Percentiles rank a stretch among this genome's conserved stretches.
These are phyloP conservation scores for Tyrophagus putrescentiae DNA, from an alignment of 1,140 invertebrate genomes.

Conservation along the genomic window DNA sequence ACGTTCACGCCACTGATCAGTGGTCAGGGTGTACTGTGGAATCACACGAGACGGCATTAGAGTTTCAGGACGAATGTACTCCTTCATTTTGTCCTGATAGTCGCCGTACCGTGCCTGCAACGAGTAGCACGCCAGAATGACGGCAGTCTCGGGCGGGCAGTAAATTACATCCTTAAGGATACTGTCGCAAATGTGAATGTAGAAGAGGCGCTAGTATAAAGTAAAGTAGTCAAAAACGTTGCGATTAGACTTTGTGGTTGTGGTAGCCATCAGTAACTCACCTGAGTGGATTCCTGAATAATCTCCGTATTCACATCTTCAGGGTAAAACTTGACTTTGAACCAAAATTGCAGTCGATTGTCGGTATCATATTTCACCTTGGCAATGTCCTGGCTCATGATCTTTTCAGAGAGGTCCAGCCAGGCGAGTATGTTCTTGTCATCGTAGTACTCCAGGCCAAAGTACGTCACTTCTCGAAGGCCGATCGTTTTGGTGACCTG, in stretches of 20 bases:
- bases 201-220: constrained; percentile 40
- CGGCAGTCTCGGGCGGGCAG: constrained; percentile 95
- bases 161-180: constrained; percentile 67
- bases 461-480: constrained; percentile 98
- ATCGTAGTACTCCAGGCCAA: constrained; percentile 96
- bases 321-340: constrained; percentile 98
- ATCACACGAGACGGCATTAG: constrained; percentile 78
- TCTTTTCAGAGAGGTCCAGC: constrained; percentile 99
- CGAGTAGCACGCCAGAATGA: constrained; percentile 90
- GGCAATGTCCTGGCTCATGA: constrained; percentile 88
- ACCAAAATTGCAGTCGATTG: constrained; percentile 92
- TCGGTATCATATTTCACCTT: constrained; percentile 56
- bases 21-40: constrained; percentile 88
- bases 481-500: constrained; percentile 98
- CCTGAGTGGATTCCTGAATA: constrained; percentile 89
- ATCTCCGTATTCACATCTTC: constrained; percentile 97
- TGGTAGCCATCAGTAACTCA: constrained; percentile 28
- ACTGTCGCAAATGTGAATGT: constrained; percentile 47
- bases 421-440: constrained; percentile 92
- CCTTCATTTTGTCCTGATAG: constrained; percentile 59
- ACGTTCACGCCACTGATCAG: constrained; percentile 94
- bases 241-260: constrained; percentile 17
- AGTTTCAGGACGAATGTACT: constrained; percentile 69
- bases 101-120: constrained; percentile 93
- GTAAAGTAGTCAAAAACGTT: constrained; percentile 22